Evolutionary conservation across 2,113 vertebrate species (phyloP).

Genomic region (Ammodytes dubius): DNA sequence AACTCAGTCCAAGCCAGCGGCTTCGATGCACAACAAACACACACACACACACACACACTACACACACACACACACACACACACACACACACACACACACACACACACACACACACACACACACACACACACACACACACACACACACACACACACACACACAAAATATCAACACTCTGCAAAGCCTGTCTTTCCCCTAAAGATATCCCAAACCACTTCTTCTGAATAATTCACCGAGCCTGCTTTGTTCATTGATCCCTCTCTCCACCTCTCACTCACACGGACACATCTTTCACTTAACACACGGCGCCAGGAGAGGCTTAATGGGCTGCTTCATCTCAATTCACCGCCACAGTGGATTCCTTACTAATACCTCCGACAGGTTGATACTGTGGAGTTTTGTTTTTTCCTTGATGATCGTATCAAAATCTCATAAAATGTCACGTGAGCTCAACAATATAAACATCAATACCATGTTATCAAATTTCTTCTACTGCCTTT

Average conservation of each 20-base stretch:
- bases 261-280: slow-evolving; percentile 50
- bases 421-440: slow-evolving; percentile 13
- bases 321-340: slow-evolving; percentile 55
- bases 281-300: slow-evolving; percentile 69
- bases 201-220: slow-evolving; percentile 53
- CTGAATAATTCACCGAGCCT: slow-evolving; percentile 77
- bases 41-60: slow-evolving; percentile 8
- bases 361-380: not conserved
- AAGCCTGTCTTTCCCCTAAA: slow-evolving; percentile 35
- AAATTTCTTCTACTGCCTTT: not conserved
- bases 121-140: slow-evolving; percentile 23
- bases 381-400: too few species aligned
- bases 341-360: slow-evolving; percentile 43
- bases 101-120: not conserved
- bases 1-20: slow-evolving; percentile 16
- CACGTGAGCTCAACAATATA: not conserved
- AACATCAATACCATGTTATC: not conserved
- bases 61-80: slow-evolving; percentile 21
- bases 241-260: slow-evolving; percentile 75
- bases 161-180: slow-evolving; percentile 33
- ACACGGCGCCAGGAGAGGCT: slow-evolving; percentile 18
- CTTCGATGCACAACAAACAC: slow-evolving; percentile 25
- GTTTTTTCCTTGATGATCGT: not conserved
- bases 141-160: slow-evolving; percentile 35
- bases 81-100: slow-evolving; percentile 12